These are phyloP conservation scores for Miltochrista miniata DNA, from an alignment of 2,888 invertebrate genomes.

Conservation along the genomic window DNA sequence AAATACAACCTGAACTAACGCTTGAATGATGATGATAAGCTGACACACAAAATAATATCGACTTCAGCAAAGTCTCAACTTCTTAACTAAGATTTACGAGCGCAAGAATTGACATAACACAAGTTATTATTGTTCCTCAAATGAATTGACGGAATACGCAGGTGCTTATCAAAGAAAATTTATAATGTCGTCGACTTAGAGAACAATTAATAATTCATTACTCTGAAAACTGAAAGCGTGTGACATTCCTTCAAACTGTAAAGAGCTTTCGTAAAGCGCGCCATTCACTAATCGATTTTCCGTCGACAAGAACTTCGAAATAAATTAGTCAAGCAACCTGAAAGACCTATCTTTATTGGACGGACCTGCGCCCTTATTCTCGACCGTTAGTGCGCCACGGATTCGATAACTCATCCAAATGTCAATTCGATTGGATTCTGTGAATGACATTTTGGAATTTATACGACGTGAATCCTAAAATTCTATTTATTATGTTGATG, in stretches of 20 bases:
- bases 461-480: too few species aligned
- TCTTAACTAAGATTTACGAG: background rate
- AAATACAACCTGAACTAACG: too few species aligned
- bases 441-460: too few species aligned
- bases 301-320: background rate
- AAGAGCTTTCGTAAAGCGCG: slow-evolving; percentile 24
- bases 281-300: slow-evolving; percentile 17
- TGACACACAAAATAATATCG: too few species aligned
- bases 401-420: too few species aligned
- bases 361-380: background rate
- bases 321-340: background rate
- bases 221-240: slow-evolving; percentile 16
- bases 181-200: slow-evolving; percentile 8
- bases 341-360: background rate
- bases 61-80: too few species aligned
- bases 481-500: too few species aligned
- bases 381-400: too few species aligned
- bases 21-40: too few species aligned
- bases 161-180: slow-evolving; percentile 22
- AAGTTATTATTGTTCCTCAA: slow-evolving; percentile 1
- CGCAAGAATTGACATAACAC: background rate
- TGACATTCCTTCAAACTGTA: slow-evolving; percentile 24
- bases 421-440: too few species aligned
- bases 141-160: slow-evolving; percentile 11
- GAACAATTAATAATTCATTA: slow-evolving; percentile 44